Evolutionary conservation across 2,113 vertebrate genomes (phyloP).

Genomic region (Aptenodytes forsteri): DNA sequence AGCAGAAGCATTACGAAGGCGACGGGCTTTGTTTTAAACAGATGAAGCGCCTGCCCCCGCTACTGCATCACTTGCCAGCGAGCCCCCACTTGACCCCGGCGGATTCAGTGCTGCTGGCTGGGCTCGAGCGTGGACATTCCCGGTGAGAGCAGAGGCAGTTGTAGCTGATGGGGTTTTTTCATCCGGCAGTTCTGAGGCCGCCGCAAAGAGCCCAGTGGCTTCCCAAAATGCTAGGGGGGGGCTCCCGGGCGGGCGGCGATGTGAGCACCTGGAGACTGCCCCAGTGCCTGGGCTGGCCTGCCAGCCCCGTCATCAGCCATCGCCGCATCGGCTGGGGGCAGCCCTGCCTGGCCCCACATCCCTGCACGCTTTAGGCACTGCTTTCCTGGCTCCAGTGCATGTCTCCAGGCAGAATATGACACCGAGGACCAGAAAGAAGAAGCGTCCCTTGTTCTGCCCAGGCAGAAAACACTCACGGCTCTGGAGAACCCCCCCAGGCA

Average conservation of each 20-base stretch:
- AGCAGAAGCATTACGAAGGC: not conserved
- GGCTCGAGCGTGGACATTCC: not conserved
- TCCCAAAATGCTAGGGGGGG: not conserved
- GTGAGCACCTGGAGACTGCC: not conserved
- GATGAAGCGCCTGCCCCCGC: constrained; percentile 9
- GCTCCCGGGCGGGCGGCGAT: not conserved
- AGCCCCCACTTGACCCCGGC: not conserved
- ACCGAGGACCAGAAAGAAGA: not conserved
- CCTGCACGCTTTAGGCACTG: not conserved
- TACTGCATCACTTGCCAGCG: not conserved
- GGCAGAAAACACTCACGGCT: not conserved
- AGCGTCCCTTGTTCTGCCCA: not conserved
- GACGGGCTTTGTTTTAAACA: not conserved
- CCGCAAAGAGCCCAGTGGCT: not conserved
- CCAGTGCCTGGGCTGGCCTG: not conserved
- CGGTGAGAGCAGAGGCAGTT: not conserved
- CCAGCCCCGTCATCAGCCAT: not conserved
- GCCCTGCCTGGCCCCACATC: not conserved
- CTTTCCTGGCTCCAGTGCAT: not conserved
- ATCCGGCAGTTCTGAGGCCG: not conserved
- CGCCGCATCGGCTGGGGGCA: not conserved
- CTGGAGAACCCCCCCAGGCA: not conserved
- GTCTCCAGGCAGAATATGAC: not conserved
- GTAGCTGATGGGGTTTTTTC: not conserved
- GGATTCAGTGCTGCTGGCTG: not conserved